Conservation (phyloP, 2,113 vertebrate species). For the Sialia sialis region DNA sequence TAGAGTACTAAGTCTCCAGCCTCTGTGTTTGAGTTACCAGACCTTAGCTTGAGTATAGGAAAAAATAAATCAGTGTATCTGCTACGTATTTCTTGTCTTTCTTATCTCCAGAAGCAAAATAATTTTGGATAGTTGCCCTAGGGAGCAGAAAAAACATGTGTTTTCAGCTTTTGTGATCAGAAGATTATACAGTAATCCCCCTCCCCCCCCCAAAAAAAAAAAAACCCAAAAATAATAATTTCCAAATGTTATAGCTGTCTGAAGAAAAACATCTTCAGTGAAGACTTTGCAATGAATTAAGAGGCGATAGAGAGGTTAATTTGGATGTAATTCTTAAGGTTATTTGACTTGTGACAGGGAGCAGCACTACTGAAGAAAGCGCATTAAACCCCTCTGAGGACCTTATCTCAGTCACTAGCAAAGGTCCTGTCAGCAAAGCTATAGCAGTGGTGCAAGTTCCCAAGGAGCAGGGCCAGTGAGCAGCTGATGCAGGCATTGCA, state of each 20-base stretch:
- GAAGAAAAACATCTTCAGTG: background rate
- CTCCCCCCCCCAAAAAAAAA: background rate
- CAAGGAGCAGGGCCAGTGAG: background rate
- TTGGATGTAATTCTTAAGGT: background rate
- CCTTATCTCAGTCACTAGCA: background rate
- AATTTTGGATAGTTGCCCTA: background rate
- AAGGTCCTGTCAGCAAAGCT: background rate
- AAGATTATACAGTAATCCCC: background rate
- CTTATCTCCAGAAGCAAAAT: constrained; percentile 1
- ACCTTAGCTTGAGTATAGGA: background rate
- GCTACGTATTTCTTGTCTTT: background rate
- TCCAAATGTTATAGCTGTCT: background rate
- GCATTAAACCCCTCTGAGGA: background rate
- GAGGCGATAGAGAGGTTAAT: background rate
- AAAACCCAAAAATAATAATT: background rate
- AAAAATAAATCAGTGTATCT: background rate
- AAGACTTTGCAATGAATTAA: background rate
- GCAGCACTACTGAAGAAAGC: background rate
- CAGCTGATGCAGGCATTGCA: background rate
- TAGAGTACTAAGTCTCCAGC: background rate
- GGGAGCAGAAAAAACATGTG: background rate
- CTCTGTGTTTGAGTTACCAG: background rate
- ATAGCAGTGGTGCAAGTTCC: background rate
- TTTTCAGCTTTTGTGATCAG: background rate
- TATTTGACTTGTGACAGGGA: background rate